Percentiles rank a stretch among this genome's conserved stretches.
Conservation (phyloP, 2,888 invertebrate species). For the Caenorhabditis sp. region DNA sequence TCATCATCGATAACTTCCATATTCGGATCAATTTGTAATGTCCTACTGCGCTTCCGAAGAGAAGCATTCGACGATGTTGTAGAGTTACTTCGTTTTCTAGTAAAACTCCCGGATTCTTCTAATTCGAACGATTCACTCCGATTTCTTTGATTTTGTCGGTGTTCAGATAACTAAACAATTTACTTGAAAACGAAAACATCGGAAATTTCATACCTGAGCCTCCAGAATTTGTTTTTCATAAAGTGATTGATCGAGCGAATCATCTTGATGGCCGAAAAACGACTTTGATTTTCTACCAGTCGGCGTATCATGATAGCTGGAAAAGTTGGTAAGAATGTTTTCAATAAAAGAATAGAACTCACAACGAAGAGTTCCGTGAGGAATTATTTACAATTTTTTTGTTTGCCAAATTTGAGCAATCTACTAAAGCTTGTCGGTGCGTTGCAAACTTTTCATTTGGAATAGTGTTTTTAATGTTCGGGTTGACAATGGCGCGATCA, state of each 20-base stretch:
- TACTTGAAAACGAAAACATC: constrained; percentile 5
- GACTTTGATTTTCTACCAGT: constrained; percentile 22
- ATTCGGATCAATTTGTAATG: background rate
- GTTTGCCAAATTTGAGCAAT: constrained; percentile 32
- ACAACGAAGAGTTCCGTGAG: constrained; percentile 28
- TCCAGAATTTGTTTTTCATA: constrained; percentile 15
- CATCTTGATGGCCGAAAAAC: constrained; percentile 9
- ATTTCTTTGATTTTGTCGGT: constrained; percentile 17
- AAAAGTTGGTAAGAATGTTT: background rate
- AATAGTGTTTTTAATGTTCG: background rate
- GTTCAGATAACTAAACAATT: constrained; percentile 6
- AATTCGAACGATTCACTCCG: background rate
- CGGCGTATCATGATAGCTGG: constrained; percentile 25
- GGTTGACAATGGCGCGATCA: background rate
- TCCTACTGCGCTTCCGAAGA: background rate
- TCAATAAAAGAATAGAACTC: background rate
- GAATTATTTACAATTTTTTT: constrained; percentile 14
- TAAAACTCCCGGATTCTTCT: background rate
- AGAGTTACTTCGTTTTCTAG: background rate
- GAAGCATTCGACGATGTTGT: background rate
- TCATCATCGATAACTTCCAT: background rate
- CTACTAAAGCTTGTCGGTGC: constrained; percentile 17
- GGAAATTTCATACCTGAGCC: constrained; percentile 6
- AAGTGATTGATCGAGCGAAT: constrained; percentile 15
- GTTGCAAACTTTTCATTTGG: constrained; percentile 12